Evolutionary conservation across 2,888 invertebrate species (phyloP).

Genomic region (Petrolisthes manimaculis): DNA sequence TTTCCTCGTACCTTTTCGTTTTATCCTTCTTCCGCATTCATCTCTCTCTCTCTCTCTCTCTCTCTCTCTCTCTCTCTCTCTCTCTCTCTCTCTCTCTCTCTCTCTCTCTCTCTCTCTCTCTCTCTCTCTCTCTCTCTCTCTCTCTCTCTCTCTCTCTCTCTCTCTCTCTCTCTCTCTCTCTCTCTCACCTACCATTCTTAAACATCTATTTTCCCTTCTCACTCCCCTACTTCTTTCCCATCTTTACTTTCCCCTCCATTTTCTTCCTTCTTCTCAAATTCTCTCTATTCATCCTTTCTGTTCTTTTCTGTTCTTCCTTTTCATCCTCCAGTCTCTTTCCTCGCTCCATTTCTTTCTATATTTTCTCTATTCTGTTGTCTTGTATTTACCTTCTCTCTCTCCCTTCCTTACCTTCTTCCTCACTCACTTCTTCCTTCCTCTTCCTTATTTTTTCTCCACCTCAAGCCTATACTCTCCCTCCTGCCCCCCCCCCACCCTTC

Average conservation of each 20-base stretch:
- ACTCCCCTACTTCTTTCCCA: background rate
- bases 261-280: background rate
- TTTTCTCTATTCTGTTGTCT: too few species aligned
- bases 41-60: background rate
- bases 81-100: background rate
- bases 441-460: too few species aligned
- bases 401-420: too few species aligned
- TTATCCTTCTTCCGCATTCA: too few species aligned
- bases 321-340: too few species aligned
- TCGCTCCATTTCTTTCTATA: too few species aligned
- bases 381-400: too few species aligned
- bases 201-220: background rate
- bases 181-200: background rate
- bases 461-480: too few species aligned
- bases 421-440: too few species aligned
- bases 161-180: background rate
- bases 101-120: background rate
- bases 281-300: background rate
- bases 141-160: background rate
- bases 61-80: background rate
- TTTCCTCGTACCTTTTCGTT: too few species aligned
- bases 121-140: constrained; percentile 1
- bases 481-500: too few species aligned
- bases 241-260: background rate
- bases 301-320: background rate